A percentile compares a stretch with the other conserved stretches of the same genome.
phyloP scores from a whole-genome alignment of 2,113 vertebrate genomes.

The Asarcornis scutulata region DNA sequence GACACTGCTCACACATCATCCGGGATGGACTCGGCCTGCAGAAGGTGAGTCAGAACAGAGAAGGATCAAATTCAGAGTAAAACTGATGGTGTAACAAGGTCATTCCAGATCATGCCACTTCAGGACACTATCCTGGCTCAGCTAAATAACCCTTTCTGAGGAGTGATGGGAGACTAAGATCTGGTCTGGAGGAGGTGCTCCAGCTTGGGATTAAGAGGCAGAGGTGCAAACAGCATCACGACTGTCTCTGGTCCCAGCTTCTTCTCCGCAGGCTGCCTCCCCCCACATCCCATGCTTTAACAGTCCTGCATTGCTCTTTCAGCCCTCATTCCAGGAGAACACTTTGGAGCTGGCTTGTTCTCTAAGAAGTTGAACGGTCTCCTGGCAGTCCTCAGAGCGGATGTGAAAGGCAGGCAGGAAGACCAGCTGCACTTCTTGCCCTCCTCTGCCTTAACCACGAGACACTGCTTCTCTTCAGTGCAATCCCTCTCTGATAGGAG shows the following conservation, averaged over 20 bases:
- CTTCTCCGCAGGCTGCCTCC: not conserved
- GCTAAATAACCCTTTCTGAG: not conserved
- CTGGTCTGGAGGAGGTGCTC: not conserved
- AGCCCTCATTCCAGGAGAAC: not conserved
- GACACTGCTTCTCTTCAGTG: not conserved
- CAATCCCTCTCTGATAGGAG: rapidly evolving
- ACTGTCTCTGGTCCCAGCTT: not conserved
- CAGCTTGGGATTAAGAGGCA: not conserved
- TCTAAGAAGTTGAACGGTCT: not conserved
- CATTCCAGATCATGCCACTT: not conserved
- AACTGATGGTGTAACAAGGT: not conserved
- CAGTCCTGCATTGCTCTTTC: not conserved
- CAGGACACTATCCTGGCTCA: not conserved
- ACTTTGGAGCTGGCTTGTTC: not conserved
- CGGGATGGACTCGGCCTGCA: not conserved
- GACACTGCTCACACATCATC: not conserved
- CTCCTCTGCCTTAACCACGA: not conserved
- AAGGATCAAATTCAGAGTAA: not conserved
- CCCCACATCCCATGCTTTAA: not conserved
- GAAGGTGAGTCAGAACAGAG: not conserved
- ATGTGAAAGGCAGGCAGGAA: not conserved
- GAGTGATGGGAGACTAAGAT: not conserved
- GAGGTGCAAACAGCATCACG: not conserved
- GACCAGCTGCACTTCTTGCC: not conserved
- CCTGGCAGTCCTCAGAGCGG: not conserved